These are phyloP conservation scores for Vicugna pacos DNA, from an alignment of 2,113 vertebrate species.

Conservation along the genomic window DNA sequence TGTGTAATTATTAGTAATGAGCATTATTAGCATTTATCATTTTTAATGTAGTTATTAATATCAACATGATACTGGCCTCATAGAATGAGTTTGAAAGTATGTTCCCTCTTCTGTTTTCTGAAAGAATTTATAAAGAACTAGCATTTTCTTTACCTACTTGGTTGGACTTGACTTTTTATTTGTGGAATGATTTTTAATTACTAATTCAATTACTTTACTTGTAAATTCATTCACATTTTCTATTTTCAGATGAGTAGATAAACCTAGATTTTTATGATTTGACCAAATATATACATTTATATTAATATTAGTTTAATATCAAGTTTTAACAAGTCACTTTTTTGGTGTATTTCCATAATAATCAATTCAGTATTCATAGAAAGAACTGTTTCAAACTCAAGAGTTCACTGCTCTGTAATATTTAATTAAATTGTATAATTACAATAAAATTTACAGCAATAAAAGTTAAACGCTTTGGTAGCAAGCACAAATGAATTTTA, in stretches of 20 bases:
- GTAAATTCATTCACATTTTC: background rate
- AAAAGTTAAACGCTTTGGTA: background rate
- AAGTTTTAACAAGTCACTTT: background rate
- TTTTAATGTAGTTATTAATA: conserved; percentile 80
- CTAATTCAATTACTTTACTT: background rate
- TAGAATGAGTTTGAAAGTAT: background rate
- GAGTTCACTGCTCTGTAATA: background rate
- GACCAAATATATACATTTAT: background rate
- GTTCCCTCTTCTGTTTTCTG: background rate
- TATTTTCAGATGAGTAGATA: background rate
- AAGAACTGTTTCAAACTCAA: background rate
- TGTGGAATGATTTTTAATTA: conserved; percentile 5
- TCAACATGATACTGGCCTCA: background rate
- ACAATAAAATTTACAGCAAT: background rate
- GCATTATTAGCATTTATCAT: conserved; percentile 74
- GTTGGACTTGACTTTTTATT: background rate
- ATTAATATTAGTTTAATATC: background rate
- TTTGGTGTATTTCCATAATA: background rate
- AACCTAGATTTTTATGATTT: background rate
- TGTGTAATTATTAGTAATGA: conserved; percentile 69
- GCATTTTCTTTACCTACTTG: background rate
- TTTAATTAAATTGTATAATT: background rate
- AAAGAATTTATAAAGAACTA: background rate
- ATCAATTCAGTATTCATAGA: background rate
- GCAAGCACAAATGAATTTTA: conserved; percentile 1